Evolutionary conservation across 2,797 vertebrate species (phyloP).

Genomic region (Lacerta agilis): DNA sequence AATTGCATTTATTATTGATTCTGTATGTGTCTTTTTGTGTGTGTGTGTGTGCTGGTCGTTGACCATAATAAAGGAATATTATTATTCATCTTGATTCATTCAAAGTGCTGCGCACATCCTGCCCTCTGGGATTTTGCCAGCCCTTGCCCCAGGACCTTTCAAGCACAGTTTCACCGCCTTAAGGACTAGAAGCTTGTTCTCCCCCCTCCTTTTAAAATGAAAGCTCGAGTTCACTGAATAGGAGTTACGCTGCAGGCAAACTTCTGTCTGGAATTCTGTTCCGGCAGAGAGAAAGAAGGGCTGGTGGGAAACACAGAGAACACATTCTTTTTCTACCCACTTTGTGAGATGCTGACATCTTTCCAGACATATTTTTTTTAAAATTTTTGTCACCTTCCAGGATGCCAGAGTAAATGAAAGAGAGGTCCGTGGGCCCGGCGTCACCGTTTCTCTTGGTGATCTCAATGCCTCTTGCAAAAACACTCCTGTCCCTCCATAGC

Average conservation of each 20-base stretch:
- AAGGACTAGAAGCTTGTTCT: neutral
- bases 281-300: neutral
- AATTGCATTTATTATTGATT: too few relatives aligned
- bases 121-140: neutral
- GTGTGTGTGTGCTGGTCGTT: too few relatives aligned
- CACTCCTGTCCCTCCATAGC: constrained; percentile 72
- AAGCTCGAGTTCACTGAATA: neutral
- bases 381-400: constrained; percentile 76
- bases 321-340: neutral
- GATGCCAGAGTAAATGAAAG: constrained; percentile 82
- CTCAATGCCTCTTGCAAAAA: constrained; percentile 76
- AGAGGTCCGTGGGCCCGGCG: constrained; percentile 71
- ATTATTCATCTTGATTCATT: neutral
- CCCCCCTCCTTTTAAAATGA: neutral
- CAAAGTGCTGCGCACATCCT: neutral
- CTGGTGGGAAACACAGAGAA: rapidly evolving
- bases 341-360: neutral
- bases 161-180: neutral
- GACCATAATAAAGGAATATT: too few relatives aligned
- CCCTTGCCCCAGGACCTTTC: neutral
- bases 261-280: neutral
- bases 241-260: neutral
- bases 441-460: constrained; percentile 55
- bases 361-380: neutral
- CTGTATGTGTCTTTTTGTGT: too few relatives aligned